Evolutionary conservation across 2,113 vertebrate genomes (phyloP).

Genomic region (Tylochromis polylepis): DNA sequence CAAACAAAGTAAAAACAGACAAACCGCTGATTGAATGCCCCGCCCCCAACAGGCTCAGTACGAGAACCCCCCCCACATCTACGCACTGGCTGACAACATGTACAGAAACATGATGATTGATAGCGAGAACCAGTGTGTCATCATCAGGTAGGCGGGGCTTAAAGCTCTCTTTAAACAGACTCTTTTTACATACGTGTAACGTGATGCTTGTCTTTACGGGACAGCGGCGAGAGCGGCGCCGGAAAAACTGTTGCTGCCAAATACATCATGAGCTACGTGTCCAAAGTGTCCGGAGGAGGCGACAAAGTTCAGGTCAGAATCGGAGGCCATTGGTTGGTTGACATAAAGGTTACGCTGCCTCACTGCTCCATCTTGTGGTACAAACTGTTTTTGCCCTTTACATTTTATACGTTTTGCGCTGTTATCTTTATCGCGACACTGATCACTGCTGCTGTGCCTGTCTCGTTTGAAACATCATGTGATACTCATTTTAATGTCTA

Average conservation of each 20-base stretch:
- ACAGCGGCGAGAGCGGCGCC: slow-evolving; percentile 80
- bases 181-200: not conserved
- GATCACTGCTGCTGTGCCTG: not conserved
- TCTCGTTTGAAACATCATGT: not conserved
- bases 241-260: slow-evolving; percentile 83
- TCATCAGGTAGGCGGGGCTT: slow-evolving; percentile 75
- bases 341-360: not conserved
- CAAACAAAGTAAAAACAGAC: not conserved
- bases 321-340: not conserved
- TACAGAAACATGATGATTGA: slow-evolving; percentile 87
- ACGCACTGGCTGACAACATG: slow-evolving; percentile 79
- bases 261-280: slow-evolving; percentile 82
- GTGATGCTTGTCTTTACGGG: not conserved
- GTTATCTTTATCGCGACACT: not conserved
- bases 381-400: not conserved
- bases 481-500: not conserved
- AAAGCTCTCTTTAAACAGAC: not conserved
- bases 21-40: not conserved
- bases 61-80: slow-evolving; percentile 83
- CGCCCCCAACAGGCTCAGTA: slow-evolving; percentile 72
- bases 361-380: not conserved
- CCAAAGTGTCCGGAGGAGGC: slow-evolving; percentile 81
- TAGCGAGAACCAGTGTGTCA: slow-evolving; percentile 81
- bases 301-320: slow-evolving; percentile 76
- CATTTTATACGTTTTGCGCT: too few relatives aligned